These are phyloP conservation scores for Apoderus coryli DNA, from an alignment of 2,888 invertebrate species.

Conservation along the genomic window DNA sequence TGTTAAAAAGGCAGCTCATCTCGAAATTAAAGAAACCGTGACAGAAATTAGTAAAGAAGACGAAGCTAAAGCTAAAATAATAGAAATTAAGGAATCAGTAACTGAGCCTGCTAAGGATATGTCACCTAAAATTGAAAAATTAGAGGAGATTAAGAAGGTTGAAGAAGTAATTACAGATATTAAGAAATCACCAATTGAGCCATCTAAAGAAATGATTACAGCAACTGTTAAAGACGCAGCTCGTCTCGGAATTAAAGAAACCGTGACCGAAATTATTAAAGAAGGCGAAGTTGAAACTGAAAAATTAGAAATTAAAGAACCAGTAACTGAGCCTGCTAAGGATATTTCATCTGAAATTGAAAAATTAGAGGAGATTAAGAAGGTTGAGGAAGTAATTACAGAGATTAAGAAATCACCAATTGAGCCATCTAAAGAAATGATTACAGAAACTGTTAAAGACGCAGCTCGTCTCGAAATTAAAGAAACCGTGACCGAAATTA, in stretches of 20 bases:
- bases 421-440: background rate
- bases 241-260: constrained; percentile 1
- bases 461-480: too few relatives aligned
- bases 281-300: too few relatives aligned
- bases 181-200: background rate
- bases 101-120: too few relatives aligned
- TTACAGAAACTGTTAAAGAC: constrained; percentile 1
- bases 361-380: background rate
- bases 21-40: too few relatives aligned
- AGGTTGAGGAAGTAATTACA: background rate
- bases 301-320: constrained; percentile 1
- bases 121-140: background rate
- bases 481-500: too few relatives aligned
- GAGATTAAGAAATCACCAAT: background rate
- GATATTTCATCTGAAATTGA: background rate
- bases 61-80: too few relatives aligned
- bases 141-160: background rate
- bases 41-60: too few relatives aligned
- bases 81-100: too few relatives aligned
- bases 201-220: background rate
- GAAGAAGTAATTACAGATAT: background rate
- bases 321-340: background rate
- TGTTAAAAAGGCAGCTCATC: too few relatives aligned
- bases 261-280: too few relatives aligned
- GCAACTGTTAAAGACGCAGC: constrained; percentile 1